Evolutionary conservation across 2,113 vertebrate genomes (phyloP), one percentile per base, ranked within the genome.

Genomic region (Promerops cafer): DNA sequence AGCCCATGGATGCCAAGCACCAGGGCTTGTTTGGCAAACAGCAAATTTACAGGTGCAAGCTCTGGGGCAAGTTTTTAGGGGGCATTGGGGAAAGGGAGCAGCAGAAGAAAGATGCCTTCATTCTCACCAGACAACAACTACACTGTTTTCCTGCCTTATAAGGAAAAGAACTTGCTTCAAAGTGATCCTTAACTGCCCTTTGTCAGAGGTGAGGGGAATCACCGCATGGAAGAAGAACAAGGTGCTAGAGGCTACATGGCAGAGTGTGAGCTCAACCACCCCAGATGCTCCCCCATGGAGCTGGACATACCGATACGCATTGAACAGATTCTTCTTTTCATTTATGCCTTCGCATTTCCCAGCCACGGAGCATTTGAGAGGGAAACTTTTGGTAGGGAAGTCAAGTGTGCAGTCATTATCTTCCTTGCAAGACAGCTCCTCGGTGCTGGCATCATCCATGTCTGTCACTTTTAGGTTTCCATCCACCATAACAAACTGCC

Each of bases 311-410:
- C 99, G 98, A 96, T 99, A 99, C 1, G 99, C 99, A 59, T 99
- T 99, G 97, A 99, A 99, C 86, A 99, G 98, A 95, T 99, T 99
- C 96, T 97, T 98, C 97, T 98, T 99, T 92, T 99, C 98, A 22
- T 99, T 99, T 85, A 99, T 96, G 28, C 98, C 98, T 81, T 98
- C 95, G 2, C 99, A 99, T 44, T 97, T 96, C 37, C 98, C 98
- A 31, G 2, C 66, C 1, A 45, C 5, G 3, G 98, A 97, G 90
- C 99, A 99, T 11, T 94, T 96, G 81, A 98, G 81, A 54, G 95
- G 97, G 69, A 99, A 99, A 84, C 98, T 99, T 90, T 97, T 98
- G 50, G 98, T 97, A 7, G 99, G 99, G 65, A 99, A 99, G 87
- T 98, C 94, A 1, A 99, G 98, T 30, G 89, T 91, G 90, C 99